Conservation (phyloP, 30 jellyfish, hydroid and myxozoan species). For the Sanderia malayensis region DNA sequence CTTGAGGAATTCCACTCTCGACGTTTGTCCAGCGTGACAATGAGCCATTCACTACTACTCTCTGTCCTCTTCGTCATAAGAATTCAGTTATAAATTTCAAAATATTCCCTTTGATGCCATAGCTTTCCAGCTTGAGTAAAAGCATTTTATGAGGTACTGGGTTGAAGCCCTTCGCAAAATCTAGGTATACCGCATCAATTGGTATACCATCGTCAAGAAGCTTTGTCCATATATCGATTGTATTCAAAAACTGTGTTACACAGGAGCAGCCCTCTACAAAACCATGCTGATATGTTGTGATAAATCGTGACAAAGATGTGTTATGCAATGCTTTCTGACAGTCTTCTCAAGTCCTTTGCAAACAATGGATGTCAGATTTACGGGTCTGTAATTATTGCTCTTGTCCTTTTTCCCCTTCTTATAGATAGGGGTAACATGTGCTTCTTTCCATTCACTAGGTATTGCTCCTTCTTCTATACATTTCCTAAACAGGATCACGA, state of each 20-base stretch:
- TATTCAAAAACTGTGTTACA: background rate
- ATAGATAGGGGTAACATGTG: conserved; percentile 25
- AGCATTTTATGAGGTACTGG: background rate
- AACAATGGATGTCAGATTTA: conserved; percentile 30
- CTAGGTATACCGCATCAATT: conserved; percentile 13
- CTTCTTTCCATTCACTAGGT: conserved; percentile 7
- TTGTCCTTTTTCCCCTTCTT: conserved; percentile 22
- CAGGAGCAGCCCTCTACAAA: background rate
- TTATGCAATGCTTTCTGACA: conserved; percentile 2
- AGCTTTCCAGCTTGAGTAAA: background rate
- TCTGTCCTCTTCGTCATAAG: background rate
- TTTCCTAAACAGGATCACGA: conserved; percentile 12
- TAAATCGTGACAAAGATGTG: background rate
- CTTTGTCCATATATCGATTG: conserved; percentile 8
- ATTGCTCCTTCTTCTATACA: conserved; percentile 13
- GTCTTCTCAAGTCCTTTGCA: conserved; percentile 15
- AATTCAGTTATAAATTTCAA: background rate
- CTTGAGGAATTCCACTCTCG: conserved; percentile 32
- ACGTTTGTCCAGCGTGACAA: background rate
- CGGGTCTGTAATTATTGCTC: conserved; percentile 26
- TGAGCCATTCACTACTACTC: background rate
- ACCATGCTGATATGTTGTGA: background rate
- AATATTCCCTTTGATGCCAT: background rate
- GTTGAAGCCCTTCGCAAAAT: conserved; percentile 4
- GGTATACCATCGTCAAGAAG: background rate